Percentiles rank a stretch among this genome's conserved stretches.
Evolutionary conservation across 2,113 vertebrate genomes (phyloP).

Genomic region (Carettochelys insculpta): DNA sequence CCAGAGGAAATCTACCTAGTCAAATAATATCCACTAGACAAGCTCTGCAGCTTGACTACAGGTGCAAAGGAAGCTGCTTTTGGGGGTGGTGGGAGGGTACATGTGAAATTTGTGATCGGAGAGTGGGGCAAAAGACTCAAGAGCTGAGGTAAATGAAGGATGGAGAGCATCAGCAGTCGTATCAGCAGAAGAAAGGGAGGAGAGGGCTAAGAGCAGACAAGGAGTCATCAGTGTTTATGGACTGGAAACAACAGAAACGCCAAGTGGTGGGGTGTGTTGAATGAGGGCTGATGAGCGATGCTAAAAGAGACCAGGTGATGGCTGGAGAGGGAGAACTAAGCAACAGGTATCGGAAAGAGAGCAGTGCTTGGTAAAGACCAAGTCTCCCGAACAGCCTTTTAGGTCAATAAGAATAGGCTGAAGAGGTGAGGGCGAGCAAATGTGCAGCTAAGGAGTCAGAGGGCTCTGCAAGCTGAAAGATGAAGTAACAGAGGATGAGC

Average conservation of each 20-base stretch:
- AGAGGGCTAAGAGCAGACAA: not conserved
- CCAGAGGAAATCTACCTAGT: no score
- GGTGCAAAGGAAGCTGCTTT: not conserved
- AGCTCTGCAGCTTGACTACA: not conserved
- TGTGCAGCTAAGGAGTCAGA: not conserved
- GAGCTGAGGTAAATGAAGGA: not conserved
- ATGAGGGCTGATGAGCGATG: not conserved
- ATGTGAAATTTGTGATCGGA: not conserved
- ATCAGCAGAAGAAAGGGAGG: not conserved
- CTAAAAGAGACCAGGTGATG: not conserved
- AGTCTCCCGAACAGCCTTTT: not conserved
- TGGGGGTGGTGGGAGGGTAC: no score
- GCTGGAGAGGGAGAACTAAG: not conserved
- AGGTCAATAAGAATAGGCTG: not conserved
- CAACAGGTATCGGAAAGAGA: not conserved
- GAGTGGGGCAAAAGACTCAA: not conserved
- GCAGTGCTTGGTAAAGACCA: not conserved
- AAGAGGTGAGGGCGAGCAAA: not conserved
- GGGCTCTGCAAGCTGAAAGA: not conserved
- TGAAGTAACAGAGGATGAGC: not conserved
- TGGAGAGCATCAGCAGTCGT: no score
- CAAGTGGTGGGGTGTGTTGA: not conserved
- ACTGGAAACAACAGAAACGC: not conserved
- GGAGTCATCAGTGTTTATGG: not conserved
- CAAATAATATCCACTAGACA: not conserved